A percentile compares a stretch with the other conserved stretches of the same genome.
phyloP scores from a whole-genome alignment of 2,113 vertebrate genomes.

The Myotis yumanensis region DNA sequence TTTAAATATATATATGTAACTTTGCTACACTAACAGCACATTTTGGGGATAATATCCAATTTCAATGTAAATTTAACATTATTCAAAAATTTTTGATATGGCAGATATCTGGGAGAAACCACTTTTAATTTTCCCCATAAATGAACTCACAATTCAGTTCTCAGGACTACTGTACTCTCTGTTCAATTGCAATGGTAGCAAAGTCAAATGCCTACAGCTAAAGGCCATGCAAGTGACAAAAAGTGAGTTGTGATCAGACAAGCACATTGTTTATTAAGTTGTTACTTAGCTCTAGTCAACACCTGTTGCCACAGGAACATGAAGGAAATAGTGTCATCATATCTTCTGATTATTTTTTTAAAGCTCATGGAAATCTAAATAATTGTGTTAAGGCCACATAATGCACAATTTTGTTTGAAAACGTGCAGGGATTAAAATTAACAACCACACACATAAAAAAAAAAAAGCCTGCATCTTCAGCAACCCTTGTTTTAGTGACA shows the following conservation, averaged over 20 bases:
- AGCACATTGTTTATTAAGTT: not conserved
- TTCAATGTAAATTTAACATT: not conserved
- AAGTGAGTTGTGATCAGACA: not conserved
- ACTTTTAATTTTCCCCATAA: not conserved
- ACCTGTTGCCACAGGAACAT: not conserved
- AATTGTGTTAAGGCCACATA: not conserved
- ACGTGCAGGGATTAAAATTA: not conserved
- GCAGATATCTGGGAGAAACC: not conserved
- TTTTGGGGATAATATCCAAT: not conserved
- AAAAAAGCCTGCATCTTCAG: not conserved
- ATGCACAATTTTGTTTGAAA: not conserved
- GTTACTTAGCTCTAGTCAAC: not conserved
- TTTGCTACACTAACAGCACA: not conserved
- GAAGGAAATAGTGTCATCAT: not conserved
- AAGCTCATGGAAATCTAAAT: not conserved
- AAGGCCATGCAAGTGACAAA: not conserved
- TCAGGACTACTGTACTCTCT: not conserved
- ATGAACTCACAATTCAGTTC: not conserved
- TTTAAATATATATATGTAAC: not conserved
- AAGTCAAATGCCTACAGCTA: not conserved
- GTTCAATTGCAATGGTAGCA: not conserved
- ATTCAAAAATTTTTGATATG: not conserved
- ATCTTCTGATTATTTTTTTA: not conserved
- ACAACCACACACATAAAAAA: not conserved
- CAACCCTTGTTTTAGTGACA: not conserved